Conservation (phyloP, 2,797 vertebrate species). For the Steatocranus sp. region DNA sequence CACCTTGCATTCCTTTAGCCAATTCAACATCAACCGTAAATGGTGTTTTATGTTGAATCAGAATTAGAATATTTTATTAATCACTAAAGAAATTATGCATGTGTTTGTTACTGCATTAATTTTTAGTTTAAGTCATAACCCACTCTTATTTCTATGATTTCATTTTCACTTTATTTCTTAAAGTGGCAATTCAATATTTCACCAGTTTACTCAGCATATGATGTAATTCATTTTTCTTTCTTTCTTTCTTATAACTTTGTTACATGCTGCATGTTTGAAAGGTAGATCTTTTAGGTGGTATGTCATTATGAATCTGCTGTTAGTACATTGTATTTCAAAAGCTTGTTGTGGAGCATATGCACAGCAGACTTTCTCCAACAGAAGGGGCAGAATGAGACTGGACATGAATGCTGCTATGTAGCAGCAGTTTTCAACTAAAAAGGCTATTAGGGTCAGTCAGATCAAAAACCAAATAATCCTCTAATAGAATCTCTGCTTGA, state of each 20-base stretch:
- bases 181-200: neutral
- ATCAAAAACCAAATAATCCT: constrained; percentile 52
- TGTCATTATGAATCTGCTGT: neutral
- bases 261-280: neutral
- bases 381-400: constrained; percentile 4
- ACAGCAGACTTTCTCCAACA: neutral
- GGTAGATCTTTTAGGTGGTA: neutral
- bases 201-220: neutral
- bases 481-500: constrained; percentile 14
- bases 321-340: neutral
- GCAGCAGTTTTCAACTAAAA: constrained; percentile 18
- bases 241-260: neutral
- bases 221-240: neutral
- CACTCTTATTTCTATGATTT: neutral
- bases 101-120: neutral
- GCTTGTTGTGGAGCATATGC: constrained; percentile 12
- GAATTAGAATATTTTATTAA: neutral
- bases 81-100: neutral
- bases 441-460: constrained; percentile 41
- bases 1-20: constrained; percentile 5
- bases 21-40: neutral
- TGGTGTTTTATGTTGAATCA: neutral
- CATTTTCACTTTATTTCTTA: neutral
- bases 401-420: neutral
- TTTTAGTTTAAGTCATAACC: neutral